phyloP scores from a whole-genome alignment of 1,140 invertebrate genomes.

The Monochamus saltuarius region DNA sequence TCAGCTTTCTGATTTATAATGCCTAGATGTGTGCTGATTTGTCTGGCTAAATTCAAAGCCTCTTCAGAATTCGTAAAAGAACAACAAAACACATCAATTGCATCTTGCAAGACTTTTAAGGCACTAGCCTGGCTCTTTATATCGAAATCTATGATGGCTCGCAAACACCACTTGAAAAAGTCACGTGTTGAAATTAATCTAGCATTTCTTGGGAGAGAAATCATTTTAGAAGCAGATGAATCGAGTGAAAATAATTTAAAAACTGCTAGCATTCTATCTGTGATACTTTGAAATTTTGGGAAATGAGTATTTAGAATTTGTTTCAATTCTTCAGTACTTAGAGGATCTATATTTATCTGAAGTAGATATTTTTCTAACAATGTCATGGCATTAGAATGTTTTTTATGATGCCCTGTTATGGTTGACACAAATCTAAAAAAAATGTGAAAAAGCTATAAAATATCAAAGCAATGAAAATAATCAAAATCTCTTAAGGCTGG shows the following conservation, averaged over 20 bases:
- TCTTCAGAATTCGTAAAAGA: constrained; percentile 65
- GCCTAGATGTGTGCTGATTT: constrained; percentile 79
- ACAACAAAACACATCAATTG: constrained; percentile 87
- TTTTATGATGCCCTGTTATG: constrained; percentile 61
- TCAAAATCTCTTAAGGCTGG: too few species aligned
- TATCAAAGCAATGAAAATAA: too few species aligned
- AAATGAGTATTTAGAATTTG: constrained; percentile 68
- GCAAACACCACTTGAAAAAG: constrained; percentile 88
- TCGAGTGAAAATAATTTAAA: constrained; percentile 79
- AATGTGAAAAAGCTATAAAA: too few species aligned
- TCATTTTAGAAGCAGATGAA: constrained; percentile 55
- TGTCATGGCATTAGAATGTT: constrained; percentile 63
- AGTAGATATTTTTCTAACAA: constrained; percentile 81
- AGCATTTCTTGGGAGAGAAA: constrained; percentile 52
- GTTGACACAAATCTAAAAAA: constrained; percentile 61
- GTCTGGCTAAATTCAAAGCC: constrained; percentile 67
- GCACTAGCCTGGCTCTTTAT: constrained; percentile 72
- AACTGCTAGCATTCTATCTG: constrained; percentile 77
- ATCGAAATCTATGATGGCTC: constrained; percentile 74
- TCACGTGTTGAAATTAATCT: constrained; percentile 80
- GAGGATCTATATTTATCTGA: constrained; percentile 77
- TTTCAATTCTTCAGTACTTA: constrained; percentile 72
- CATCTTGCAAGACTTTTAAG: constrained; percentile 82
- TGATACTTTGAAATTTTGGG: constrained; percentile 72
- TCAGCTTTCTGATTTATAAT: constrained; percentile 81